Base-by-base conservation (phyloP, 2,797 vertebrate species). In the Pelobates cultripes region DNA sequence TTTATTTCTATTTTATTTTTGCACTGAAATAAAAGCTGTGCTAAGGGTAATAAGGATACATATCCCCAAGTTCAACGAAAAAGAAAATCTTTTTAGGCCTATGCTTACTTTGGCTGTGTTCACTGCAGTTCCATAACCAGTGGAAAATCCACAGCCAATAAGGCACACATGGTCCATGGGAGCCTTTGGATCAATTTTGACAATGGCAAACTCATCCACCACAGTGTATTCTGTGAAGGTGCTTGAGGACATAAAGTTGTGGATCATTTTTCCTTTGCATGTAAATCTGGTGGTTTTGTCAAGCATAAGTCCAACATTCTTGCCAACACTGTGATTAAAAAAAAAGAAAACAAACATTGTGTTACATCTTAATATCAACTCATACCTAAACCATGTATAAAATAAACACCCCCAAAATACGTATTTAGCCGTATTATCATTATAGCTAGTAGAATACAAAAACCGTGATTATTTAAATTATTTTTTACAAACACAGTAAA, bases 201-300 rank as follows among this genome's bases (percentile, higher is more conserved):
- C 91, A 53, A 93, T 86, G 2, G 91, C 44, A 5, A 68, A 66
- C 66, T 95, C 93, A 6, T 91, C 81, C 15, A 93, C 86, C 45
- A 96, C 95, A 0, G 94, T 95, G 85, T 94, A 96, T 87, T 96
- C 92, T 3, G 86, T 87, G 87, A 95, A 96, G 61, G 93, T 91
- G 73, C 94, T 92, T 80, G 89, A 86, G 41, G 87, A 57, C 0
- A 89, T 0, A 71, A 94, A 95, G 68, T 93, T 89, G 78, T 93
- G 0, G 75, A 96, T 0, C 44, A 86, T 70, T 87, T 93, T 91
- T 67, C 95, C 94, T 82, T 78, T 93, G 79, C 91, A 94, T 71
- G 93, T 90, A 85, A 95, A 93, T 61, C 93, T 89, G 43, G 0
- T 82, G 70, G 90, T 94, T 51, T 92, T 91, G 15, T 94, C 93